Evolutionary conservation across 2,797 vertebrate species (phyloP).

Genomic region (Hemitrygon akajei): DNA sequence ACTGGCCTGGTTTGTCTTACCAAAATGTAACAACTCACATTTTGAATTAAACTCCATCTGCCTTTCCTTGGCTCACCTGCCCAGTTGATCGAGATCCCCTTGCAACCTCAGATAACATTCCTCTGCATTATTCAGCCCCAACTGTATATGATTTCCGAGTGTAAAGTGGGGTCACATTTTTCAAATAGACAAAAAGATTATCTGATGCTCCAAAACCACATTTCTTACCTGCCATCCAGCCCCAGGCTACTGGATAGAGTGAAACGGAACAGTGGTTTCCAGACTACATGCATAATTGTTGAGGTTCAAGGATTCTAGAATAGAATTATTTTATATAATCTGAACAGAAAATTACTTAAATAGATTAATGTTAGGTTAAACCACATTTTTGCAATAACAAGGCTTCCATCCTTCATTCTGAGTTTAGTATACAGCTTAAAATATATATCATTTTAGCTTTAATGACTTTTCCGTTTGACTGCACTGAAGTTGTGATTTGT

Average conservation of each 20-base stretch:
- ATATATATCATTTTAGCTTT: neutral
- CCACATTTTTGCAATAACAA: neutral
- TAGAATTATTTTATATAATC: neutral
- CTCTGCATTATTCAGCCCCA: neutral
- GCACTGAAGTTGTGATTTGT: slow-evolving; percentile 20
- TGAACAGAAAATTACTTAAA: neutral
- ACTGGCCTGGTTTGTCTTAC: too few species aligned
- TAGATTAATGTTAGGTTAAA: neutral
- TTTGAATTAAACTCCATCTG: too few species aligned
- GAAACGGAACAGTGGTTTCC: neutral
- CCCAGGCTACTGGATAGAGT: neutral
- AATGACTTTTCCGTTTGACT: neutral
- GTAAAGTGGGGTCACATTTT: neutral
- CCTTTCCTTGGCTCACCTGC: too few species aligned
- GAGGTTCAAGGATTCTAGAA: neutral
- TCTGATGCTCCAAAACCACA: neutral
- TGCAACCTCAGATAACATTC: too few species aligned
- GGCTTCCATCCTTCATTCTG: neutral
- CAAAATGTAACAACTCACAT: too few species aligned
- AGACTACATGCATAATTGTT: neutral
- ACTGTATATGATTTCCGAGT: neutral
- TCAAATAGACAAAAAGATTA: neutral
- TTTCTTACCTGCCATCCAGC: neutral
- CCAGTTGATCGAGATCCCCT: too few species aligned
- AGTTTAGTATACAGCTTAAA: neutral